Evolutionary conservation across 64 coral and sea anemone genomes (phyloP).

Genomic region (Pachyseris speciosa): DNA sequence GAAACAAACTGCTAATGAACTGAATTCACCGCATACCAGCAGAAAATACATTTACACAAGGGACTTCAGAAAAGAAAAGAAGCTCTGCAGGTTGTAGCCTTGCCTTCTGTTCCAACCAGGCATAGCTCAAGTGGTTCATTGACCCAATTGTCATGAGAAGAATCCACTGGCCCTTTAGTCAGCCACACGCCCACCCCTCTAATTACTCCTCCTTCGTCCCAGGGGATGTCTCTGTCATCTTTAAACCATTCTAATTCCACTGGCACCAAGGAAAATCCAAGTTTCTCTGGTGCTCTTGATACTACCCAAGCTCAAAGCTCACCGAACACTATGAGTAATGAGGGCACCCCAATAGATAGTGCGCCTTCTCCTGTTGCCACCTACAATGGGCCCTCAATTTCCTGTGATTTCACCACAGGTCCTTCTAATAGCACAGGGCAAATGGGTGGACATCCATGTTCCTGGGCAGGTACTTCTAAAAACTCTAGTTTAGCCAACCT

Average conservation of each 20-base stretch:
- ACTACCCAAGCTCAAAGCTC: not conserved
- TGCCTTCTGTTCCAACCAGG: not conserved
- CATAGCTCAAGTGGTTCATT: not conserved
- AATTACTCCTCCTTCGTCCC: not conserved
- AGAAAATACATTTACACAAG: too few species aligned
- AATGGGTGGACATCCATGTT: not conserved
- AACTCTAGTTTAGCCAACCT: not conserved
- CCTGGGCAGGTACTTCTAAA: not conserved
- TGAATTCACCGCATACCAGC: too few species aligned
- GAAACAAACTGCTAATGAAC: too few species aligned
- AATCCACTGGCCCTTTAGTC: not conserved
- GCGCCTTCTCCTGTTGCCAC: not conserved
- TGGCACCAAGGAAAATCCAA: not conserved
- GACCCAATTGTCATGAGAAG: not conserved
- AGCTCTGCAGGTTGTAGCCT: not conserved
- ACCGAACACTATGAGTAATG: not conserved
- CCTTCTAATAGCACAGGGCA: not conserved
- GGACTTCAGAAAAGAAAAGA: not conserved
- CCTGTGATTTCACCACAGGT: not conserved
- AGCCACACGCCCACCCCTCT: not conserved
- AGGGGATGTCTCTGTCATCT: not conserved
- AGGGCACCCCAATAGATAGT: not conserved
- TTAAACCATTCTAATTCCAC: not conserved
- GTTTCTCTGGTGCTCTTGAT: not conserved
- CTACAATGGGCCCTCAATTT: not conserved